These are phyloP conservation scores for Hippocampus barbouri DNA, from an alignment of 2,113 vertebrate species.

Conservation along the genomic window DNA sequence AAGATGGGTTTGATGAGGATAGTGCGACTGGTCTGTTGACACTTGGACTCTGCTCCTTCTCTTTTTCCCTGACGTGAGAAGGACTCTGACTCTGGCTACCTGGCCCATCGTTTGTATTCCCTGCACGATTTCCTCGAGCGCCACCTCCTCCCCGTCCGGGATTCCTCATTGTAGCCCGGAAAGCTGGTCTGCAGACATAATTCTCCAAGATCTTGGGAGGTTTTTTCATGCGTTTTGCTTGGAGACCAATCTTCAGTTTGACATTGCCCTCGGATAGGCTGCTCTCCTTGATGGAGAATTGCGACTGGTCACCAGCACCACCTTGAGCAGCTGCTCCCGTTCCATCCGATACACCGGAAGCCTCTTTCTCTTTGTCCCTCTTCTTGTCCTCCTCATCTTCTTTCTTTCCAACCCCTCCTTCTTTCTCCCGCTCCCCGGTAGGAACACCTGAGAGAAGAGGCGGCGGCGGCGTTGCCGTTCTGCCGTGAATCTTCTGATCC, in stretches of 20 bases:
- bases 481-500: slow-evolving; percentile 76
- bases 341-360: slow-evolving; percentile 23
- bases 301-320: slow-evolving; percentile 67
- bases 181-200: slow-evolving; percentile 93
- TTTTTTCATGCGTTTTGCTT: slow-evolving; percentile 95
- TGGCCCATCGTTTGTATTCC: slow-evolving; percentile 38
- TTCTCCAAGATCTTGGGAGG: slow-evolving; percentile 97
- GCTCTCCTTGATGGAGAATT: slow-evolving; percentile 94
- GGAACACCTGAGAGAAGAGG: slow-evolving; percentile 55
- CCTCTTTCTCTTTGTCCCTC: slow-evolving; percentile 68
- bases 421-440: slow-evolving; percentile 69
- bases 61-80: slow-evolving; percentile 63
- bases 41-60: slow-evolving; percentile 62
- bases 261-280: slow-evolving; percentile 92
- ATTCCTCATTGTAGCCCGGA: slow-evolving; percentile 86
- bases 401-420: slow-evolving; percentile 72
- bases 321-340: slow-evolving; percentile 40
- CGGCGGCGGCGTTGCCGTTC: slow-evolving; percentile 61
- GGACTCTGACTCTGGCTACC: slow-evolving; percentile 51
- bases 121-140: slow-evolving; percentile 58
- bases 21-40: slow-evolving; percentile 50
- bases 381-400: slow-evolving; percentile 76
- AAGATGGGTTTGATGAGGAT: slow-evolving; percentile 46
- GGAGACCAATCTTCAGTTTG: slow-evolving; percentile 94
- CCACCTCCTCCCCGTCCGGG: slow-evolving; percentile 59